Evolutionary conservation across 2,888 invertebrate species (phyloP), one percentile per base, ranked within the genome.

Genomic region (Apoderus coryli): DNA sequence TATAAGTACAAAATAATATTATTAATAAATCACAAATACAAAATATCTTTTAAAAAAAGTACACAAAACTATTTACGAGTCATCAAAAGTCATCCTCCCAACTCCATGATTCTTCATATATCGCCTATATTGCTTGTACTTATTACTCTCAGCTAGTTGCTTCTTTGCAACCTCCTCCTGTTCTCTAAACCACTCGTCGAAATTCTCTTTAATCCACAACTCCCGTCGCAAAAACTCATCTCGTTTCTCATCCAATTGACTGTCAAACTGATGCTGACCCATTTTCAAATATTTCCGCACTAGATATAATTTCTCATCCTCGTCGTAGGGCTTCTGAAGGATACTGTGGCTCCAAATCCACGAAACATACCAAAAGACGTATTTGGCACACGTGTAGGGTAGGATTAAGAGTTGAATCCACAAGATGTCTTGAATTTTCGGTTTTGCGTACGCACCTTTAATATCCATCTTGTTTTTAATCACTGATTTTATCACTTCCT

Each of bases 391-490:
- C 2, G 76, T 77, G 48, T 80, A 79, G 0, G 92, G 92, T 12
- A 76, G 64, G 12, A 86, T 66, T 16, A 88, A 59, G 11, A 90
- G 50, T 57, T 89, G 86, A 29, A 89, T 63, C 80, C 85, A 86
- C 4, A 92, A 59, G 5, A 90, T 69, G 56, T 89, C 80, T 28
- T 48, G 56, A 4, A 82, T 54, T 29, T 71, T 72, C 1, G 89
- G 90, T 50, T 85, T 86, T 0, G 85, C 81, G 57, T 89, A 90
- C 1, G 85, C 86, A 10, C 92, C 92, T 52, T 86, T 76, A 26
- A 92, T 89, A 49, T 90, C 89, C 78, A 92, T 84, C 50, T 89
- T 90, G 42, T 89, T 79, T 56, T 81, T 85, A 34, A 93, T 78
- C 3, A 93, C 76, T 52, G 73, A 68, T 38, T 76, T 67, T 31